A percentile compares a stretch with the other conserved stretches of the same genome.
Conservation (phyloP, 2,888 invertebrate genomes). For the Ichneumoninae sp. region DNA sequence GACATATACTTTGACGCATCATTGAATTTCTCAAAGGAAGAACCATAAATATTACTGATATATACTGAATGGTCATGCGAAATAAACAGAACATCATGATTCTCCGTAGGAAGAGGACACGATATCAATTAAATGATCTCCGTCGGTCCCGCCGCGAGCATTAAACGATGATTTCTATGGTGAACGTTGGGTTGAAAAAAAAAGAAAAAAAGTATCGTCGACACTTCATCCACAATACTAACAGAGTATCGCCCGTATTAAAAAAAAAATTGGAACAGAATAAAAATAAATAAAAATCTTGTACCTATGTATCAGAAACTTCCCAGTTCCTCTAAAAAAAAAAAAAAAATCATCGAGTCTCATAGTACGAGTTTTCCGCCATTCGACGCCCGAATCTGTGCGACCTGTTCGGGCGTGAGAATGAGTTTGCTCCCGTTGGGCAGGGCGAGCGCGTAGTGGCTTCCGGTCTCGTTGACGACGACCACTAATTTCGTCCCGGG, state of each 20-base stretch:
- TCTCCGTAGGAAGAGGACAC: background rate
- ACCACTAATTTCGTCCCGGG: slow-evolving; percentile 79
- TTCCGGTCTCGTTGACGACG: slow-evolving; percentile 82
- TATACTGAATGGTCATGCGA: background rate
- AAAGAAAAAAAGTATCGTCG: too few species aligned
- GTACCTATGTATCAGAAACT: too few species aligned
- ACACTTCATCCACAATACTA: too few species aligned
- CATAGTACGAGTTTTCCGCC: slow-evolving; percentile 81
- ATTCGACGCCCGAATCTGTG: slow-evolving; percentile 83
- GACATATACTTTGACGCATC: background rate
- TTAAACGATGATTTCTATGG: background rate
- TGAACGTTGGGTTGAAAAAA: background rate
- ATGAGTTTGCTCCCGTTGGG: slow-evolving; percentile 83
- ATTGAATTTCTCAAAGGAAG: background rate
- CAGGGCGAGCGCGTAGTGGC: slow-evolving; percentile 82
- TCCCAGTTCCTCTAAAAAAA: background rate
- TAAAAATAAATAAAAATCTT: background rate
- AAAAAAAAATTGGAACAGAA: slow-evolving; percentile 13
- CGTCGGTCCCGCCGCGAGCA: slow-evolving; percentile 40
- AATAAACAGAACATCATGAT: background rate
- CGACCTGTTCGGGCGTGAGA: slow-evolving; percentile 83
- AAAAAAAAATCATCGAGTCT: slow-evolving; percentile 47
- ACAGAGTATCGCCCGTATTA: too few species aligned
- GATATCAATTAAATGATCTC: background rate
- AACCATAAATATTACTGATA: background rate